phyloP scores from a whole-genome alignment of 2,797 vertebrate species.

The Eulemur rubriventer region DNA sequence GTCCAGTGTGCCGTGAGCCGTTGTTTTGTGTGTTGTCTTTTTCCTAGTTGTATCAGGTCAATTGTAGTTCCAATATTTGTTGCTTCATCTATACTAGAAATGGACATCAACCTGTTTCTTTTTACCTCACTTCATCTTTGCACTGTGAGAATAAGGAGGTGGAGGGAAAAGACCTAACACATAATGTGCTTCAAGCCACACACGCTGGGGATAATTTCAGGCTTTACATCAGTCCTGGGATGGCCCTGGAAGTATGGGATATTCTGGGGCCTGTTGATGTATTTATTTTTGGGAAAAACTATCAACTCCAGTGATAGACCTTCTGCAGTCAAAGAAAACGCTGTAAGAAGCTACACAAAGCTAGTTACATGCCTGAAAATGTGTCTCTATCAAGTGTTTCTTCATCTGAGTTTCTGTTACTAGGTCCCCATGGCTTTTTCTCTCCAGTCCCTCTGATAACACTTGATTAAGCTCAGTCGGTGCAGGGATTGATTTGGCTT shows the following conservation, averaged over 20 bases:
- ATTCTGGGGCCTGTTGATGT: neutral
- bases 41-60: neutral
- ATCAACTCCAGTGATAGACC: neutral
- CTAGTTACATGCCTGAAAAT: neutral
- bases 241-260: neutral
- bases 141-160: neutral
- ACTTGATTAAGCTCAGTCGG: slow-evolving; percentile 64
- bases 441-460: slow-evolving; percentile 18
- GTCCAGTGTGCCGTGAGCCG: neutral
- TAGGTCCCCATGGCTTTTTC: neutral
- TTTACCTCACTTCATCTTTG: neutral
- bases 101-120: neutral
- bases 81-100: neutral
- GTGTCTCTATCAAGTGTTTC: neutral
- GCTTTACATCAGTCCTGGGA: neutral
- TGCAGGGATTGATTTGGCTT: slow-evolving; percentile 8
- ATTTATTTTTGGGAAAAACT: neutral
- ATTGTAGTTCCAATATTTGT: neutral
- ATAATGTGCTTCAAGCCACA: neutral
- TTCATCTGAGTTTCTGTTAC: slow-evolving; percentile 4
- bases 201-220: neutral
- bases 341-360: neutral
- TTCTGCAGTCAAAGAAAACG: neutral
- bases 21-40: neutral
- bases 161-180: rapidly evolving